Conservation (phyloP, 2,888 invertebrate species). For the Aspidapion aeneum region DNA sequence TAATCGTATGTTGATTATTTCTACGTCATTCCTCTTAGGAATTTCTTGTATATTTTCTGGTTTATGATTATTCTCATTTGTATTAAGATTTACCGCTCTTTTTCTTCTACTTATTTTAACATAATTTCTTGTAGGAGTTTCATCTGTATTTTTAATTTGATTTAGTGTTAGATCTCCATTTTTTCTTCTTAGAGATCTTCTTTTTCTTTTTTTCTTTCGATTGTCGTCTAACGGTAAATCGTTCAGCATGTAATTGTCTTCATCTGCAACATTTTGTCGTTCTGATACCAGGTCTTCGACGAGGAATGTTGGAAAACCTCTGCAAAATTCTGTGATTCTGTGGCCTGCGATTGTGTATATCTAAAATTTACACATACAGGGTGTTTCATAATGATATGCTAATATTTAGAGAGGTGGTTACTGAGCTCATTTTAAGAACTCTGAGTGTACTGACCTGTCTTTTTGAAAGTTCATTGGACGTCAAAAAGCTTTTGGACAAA, state of each 20-base stretch:
- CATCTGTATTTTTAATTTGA: no score
- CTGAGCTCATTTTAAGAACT: not conserved
- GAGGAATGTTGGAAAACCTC: slow-evolving; percentile 45
- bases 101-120: no score
- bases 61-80: not conserved
- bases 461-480: slow-evolving; percentile 45
- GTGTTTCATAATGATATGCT: not conserved
- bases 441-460: slow-evolving; percentile 42
- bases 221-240: slow-evolving; percentile 39
- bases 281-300: slow-evolving; percentile 37
- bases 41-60: not conserved
- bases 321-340: slow-evolving; percentile 49
- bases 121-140: no score
- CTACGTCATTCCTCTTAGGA: not conserved
- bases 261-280: slow-evolving; percentile 18
- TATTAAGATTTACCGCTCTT: not conserved
- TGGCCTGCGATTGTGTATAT: slow-evolving; percentile 49
- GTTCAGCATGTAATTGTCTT: slow-evolving; percentile 24
- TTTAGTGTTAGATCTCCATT: no score
- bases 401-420: no score
- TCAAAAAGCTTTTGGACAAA: slow-evolving; percentile 37
- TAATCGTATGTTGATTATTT: not conserved
- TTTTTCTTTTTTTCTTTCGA: slow-evolving; percentile 32
- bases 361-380: slow-evolving; percentile 40
- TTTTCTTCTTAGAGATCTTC: no score